A percentile compares a stretch with the other conserved stretches of the same genome.
These are phyloP conservation scores for Mizuhopecten yessoensis DNA, from an alignment of 1,140 invertebrate species.

Conservation along the genomic window DNA sequence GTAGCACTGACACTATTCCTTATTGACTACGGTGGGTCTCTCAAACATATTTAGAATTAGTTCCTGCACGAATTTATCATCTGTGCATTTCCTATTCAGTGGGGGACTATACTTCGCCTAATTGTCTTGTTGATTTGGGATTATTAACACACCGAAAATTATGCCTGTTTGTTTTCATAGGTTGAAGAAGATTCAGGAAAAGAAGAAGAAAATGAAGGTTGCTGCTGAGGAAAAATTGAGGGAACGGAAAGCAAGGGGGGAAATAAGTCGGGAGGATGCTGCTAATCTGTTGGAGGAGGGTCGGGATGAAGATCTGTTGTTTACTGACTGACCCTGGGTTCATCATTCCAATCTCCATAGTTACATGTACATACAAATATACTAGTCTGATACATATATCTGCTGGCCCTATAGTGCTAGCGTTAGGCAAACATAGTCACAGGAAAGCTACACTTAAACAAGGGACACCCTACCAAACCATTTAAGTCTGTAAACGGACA, in stretches of 20 bases:
- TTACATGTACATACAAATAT: not conserved
- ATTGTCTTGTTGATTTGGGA: too few relatives aligned
- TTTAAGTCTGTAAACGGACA: too few relatives aligned
- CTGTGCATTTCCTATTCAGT: too few relatives aligned
- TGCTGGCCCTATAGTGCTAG: not conserved
- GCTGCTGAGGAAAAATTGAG: conserved; percentile 69
- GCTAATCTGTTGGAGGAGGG: conserved; percentile 93
- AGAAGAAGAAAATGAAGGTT: conserved; percentile 87
- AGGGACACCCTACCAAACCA: too few relatives aligned
- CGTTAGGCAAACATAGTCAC: not conserved
- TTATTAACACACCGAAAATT: too few relatives aligned
- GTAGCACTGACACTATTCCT: too few relatives aligned
- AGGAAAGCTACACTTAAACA: not conserved
- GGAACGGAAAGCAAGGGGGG: conserved; percentile 84
- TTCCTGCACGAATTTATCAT: too few relatives aligned
- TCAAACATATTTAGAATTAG: too few relatives aligned
- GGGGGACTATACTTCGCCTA: too few relatives aligned
- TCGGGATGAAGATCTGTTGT: conserved; percentile 95
- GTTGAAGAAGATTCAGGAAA: conserved; percentile 96
- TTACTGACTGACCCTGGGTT: conserved; percentile 82
- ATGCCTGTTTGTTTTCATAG: too few relatives aligned
- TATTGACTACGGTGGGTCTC: too few relatives aligned
- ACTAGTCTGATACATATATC: not conserved
- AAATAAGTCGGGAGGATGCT: conserved; percentile 80
- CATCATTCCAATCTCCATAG: not conserved